Base-by-base conservation (phyloP, 2,888 invertebrate genomes). In the Ceramica pisi region DNA sequence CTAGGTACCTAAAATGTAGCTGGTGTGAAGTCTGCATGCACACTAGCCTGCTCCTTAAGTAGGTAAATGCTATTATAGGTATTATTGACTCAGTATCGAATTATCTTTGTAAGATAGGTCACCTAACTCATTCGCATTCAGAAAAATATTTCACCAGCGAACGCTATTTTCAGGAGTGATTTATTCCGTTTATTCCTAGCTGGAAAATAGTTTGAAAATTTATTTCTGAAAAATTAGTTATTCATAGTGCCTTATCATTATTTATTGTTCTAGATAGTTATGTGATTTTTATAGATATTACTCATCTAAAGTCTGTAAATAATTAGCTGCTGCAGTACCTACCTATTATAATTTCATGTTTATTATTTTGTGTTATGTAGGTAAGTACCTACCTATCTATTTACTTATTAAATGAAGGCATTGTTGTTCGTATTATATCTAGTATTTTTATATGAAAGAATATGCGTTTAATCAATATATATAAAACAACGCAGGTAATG, bases 401-500 rank as follows among this genome's bases (percentile, higher is more conserved):
- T 31, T 6, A 31, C 31, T 31, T 5, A 3, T 31, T 31, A 31
- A 26, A 26, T 2, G 2, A 26, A 3, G 26, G 26, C 4, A 26
- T 26, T 26, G 26, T 26, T 26, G 26, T 26, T 26, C 26, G 26
- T 26, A 26, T 26, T 26, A 26, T 26, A 26, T 26, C 26, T 26
- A 26, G 26, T 38, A 38, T 38, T 38, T 38, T 19, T 8, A 48
- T n/a, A 9, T 48, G 48, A n/a, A 67, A 23, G n/a, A 23, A 48
- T 14, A 41, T 9, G 46, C 7, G 23, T 23, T 7, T 44, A 12
- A 23, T 23, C 3, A n/a, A 57, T 14, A 12, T 6, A 23, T 67
- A 60, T 55, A 48, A 38, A 66, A 51, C 41, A 46, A 51, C 31
- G 19, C 21, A 60, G 38, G 50, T 31, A 73, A 64, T 31, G 53